Base-by-base conservation (phyloP, 2,113 vertebrate species). In the Ibidorhyncha struthersii region DNA sequence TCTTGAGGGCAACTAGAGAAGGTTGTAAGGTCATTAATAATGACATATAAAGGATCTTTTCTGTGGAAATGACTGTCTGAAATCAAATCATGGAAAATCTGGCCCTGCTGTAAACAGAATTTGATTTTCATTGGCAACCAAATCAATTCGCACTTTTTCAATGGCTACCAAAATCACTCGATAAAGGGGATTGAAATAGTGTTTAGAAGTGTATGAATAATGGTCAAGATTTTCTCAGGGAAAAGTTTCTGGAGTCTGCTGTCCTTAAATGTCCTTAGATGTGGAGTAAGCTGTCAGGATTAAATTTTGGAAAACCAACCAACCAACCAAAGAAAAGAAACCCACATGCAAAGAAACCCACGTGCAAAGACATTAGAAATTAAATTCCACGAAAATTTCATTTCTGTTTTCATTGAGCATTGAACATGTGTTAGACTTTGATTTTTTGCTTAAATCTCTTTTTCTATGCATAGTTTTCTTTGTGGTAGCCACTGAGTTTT, bases 321-420 rank as follows among this genome's bases (percentile, higher is more conserved):
- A 87, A 15, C 2, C 23, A 92, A 41, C 3, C 9, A 52, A 83
- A 34, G 13, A 21, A 34, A 56, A 77, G 3, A 78, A 79, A 25
- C 10, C 7, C 26, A 17, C 0, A 0, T 45, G 17, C n/a, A 34
- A 56, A 77, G 3, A 78, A 79, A 25, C 10, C 7, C 26, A 17
- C 0, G 0, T 45, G 17, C n/a, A 82, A 76, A 86, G 15, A 30
- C 49, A 40, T 55, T n/a, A 67, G 25, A 78, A 81, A 71, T 32
- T 63, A 63, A 82, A 62, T 89, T 74, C 36, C 43, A 26, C 7
- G 0, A 30, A 63, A 63, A 71, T 70, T 67, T 65, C 2, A 20
- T 80, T 65, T 94, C 38, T 87, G 5, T 93, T 85, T 94, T 83
- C 47, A 22, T 59, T 25, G 50, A 36, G 21, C 29, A 41, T 27